Evolutionary conservation across 2,888 invertebrate genomes (phyloP).

Genomic region (Eubasilissa splendida): DNA sequence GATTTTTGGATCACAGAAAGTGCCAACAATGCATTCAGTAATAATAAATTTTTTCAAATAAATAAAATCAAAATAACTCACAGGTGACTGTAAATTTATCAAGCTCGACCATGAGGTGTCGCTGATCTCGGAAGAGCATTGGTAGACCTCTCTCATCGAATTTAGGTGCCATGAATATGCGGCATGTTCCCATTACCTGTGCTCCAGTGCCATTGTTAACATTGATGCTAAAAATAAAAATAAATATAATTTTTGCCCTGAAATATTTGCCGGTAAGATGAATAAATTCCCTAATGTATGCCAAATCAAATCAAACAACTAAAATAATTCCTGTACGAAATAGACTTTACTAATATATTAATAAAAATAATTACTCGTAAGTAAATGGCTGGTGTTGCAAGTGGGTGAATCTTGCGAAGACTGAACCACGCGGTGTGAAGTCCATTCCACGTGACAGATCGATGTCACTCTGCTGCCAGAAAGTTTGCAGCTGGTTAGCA

Average conservation of each 20-base stretch:
- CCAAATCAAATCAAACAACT: background rate
- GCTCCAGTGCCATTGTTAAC: conserved; percentile 73
- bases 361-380: conserved; percentile 68
- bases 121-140: conserved; percentile 75
- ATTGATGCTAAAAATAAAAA: conserved; percentile 65
- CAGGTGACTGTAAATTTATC: conserved; percentile 79
- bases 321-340: background rate
- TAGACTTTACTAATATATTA: background rate
- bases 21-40: too few relatives aligned
- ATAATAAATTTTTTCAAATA: background rate
- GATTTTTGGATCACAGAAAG: too few relatives aligned
- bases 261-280: too few relatives aligned
- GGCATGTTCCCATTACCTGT: conserved; percentile 75
- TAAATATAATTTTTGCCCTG: background rate
- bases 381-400: conserved; percentile 79
- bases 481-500: conserved; percentile 77
- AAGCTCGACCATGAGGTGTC: conserved; percentile 79
- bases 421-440: conserved; percentile 83
- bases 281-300: too few relatives aligned
- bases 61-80: conserved; percentile 65
- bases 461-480: conserved; percentile 86
- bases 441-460: conserved; percentile 87
- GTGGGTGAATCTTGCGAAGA: conserved; percentile 81
- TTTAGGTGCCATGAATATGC: conserved; percentile 81
- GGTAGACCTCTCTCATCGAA: conserved; percentile 75